A percentile compares a stretch with the other conserved stretches of the same genome.
phyloP scores from a whole-genome alignment of 2,888 invertebrate genomes.

The Mythimna loreyi region DNA sequence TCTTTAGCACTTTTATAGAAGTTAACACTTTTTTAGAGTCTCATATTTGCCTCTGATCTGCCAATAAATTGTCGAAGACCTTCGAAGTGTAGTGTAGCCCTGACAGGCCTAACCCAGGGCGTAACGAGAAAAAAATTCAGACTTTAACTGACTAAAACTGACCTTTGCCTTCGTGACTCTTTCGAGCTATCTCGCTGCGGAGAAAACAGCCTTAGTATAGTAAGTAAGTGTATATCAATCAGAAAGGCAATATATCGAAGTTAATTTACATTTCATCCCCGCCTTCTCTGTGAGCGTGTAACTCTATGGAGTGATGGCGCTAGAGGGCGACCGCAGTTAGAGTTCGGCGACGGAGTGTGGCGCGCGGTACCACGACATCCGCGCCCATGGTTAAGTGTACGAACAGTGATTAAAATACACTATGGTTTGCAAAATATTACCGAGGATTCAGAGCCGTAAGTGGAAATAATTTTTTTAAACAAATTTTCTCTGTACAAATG shows the following conservation, averaged over 20 bases:
- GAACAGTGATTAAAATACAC: slow-evolving; percentile 51
- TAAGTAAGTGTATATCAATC: not conserved
- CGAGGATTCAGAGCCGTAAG: slow-evolving; percentile 78
- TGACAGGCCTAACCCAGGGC: too few relatives aligned
- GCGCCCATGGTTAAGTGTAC: slow-evolving; percentile 32
- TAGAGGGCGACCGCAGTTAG: slow-evolving; percentile 40
- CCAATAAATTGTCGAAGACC: too few relatives aligned
- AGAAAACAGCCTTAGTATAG: slow-evolving; percentile 13
- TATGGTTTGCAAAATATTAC: slow-evolving; percentile 85
- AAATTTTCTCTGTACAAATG: too few relatives aligned
- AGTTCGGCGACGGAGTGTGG: slow-evolving; percentile 28
- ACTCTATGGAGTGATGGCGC: slow-evolving; percentile 44
- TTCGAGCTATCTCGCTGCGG: not conserved
- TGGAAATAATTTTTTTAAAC: slow-evolving; percentile 44
- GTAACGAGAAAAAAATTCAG: too few relatives aligned
- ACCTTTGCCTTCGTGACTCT: too few relatives aligned
- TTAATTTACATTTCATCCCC: slow-evolving; percentile 52
- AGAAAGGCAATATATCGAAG: slow-evolving; percentile 2
- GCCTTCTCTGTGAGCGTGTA: slow-evolving; percentile 41
- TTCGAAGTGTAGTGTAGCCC: too few relatives aligned
- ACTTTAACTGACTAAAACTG: too few relatives aligned
- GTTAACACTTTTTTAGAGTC: too few relatives aligned
- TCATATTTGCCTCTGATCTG: too few relatives aligned
- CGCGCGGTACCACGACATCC: slow-evolving; percentile 38
- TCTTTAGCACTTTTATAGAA: too few relatives aligned